Evolutionary conservation across 2,888 invertebrate species (phyloP), one percentile per base, ranked within the genome.

Genomic region (Sinhomidia bicolor): DNA sequence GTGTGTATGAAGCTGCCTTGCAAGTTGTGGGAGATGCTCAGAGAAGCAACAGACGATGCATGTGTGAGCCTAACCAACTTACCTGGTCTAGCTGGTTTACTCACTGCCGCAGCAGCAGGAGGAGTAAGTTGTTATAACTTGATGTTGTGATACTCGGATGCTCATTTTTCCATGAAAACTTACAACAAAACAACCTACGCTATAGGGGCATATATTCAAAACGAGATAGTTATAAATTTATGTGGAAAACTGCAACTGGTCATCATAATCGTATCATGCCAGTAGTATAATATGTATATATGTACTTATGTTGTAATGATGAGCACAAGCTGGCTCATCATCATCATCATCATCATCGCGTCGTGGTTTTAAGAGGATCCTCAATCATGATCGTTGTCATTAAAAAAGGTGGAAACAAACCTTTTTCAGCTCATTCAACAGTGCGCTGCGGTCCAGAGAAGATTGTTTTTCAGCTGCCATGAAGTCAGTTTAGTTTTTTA

Each of bases 351-450:
- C 71, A 32, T 26, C 57, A 54, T 10, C 23, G 23, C 83, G 71
- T 74, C 65, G 82, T 82, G 82, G 65, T 82, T 82, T 82, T 68
- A 68, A 82, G 68, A 68, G 68, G 47, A 68, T 68, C 68, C 68
- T 82, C 68, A 47, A 74, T 78, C 78, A 74, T 47, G 87, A 82
- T 88, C 65, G 51, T 68, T 65, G 82, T 88, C 87, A 88, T 88
- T 88, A 88, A 88, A 88, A 87, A 82, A 82, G 82, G 87, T 88
- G 82, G 87, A 82, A 82, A 82, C 82, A 65, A 82, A 82, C 82
- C 82, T 82, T 74, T 81, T 82, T 65, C 78, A 74, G 57, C 65
- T 88, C 87, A 88, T 88, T 88, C 87, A 88, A 82, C 82, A 88
- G 74, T 71, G 23, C 82, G 65, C 87, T 82, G 76, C 76, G 82